Conservation (phyloP, 2,113 vertebrate genomes). For the Sciurus niger region DNA sequence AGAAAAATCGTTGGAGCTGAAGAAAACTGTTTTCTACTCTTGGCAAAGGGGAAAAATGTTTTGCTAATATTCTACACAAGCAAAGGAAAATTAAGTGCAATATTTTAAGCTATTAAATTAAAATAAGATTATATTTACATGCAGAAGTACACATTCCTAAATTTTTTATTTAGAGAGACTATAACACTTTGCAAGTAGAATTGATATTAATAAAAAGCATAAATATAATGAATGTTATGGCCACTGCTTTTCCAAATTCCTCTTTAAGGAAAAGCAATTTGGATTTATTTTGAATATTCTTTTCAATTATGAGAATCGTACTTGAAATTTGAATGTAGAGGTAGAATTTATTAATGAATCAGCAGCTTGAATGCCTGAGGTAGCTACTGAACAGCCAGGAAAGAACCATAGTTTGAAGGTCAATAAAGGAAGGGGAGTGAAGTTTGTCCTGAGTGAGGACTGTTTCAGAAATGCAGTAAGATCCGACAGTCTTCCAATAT, state of each 20-base stretch:
- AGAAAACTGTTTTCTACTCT: conserved; percentile 15
- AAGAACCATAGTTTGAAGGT: neutral
- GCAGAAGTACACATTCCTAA: conserved; percentile 7
- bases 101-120: conserved; percentile 61
- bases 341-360: neutral
- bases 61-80: neutral
- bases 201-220: conserved; percentile 64
- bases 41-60: neutral
- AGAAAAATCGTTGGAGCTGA: neutral
- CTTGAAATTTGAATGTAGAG: neutral
- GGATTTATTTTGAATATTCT: conserved; percentile 46
- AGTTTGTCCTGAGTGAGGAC: fast-evolving
- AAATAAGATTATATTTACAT: conserved; percentile 61
- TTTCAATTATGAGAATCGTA: neutral
- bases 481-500: neutral
- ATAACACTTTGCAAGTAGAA: conserved; percentile 65
- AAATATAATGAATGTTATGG: conserved; percentile 49
- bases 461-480: neutral
- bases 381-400: neutral
- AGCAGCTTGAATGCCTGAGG: neutral
- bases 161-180: conserved; percentile 58
- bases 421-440: neutral
- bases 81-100: neutral
- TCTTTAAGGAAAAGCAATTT: conserved; percentile 43
- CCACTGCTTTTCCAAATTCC: conserved; percentile 56